Conservation (phyloP, 2,113 vertebrate species). For the Strigops habroptila region DNA sequence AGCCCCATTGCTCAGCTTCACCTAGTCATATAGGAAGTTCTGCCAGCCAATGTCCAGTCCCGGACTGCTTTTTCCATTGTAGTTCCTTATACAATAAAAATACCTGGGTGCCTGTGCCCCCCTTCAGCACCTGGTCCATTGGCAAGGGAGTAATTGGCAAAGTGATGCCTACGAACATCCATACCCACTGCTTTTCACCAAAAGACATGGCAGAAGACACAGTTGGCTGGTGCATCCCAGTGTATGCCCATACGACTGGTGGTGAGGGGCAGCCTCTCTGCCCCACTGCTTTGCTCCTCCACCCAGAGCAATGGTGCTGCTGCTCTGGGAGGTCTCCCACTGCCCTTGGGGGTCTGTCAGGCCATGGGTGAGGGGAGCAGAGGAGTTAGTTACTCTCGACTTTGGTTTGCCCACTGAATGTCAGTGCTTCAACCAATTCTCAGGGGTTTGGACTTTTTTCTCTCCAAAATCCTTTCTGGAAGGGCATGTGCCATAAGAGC, state of each 20-base stretch:
- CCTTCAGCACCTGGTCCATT: neutral
- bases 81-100: neutral
- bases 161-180: neutral
- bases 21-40: fast-evolving
- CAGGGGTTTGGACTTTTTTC: neutral
- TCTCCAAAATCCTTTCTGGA: neutral
- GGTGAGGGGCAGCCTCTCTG: neutral
- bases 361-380: fast-evolving
- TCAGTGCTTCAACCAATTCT: neutral
- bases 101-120: neutral
- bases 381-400: neutral
- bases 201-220: neutral
- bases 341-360: neutral
- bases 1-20: neutral
- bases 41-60: neutral
- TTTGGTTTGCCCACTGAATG: neutral
- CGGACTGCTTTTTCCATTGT: neutral
- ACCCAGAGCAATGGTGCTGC: neutral
- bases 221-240: neutral
- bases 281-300: neutral
- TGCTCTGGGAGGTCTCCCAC: neutral
- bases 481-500: fast-evolving
- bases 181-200: neutral
- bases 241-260: neutral
- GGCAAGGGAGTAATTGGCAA: neutral